Percentiles rank a stretch among this genome's conserved stretches.
phyloP scores from a whole-genome alignment of 2,888 invertebrate species.

The Campopleginae sp. region DNA sequence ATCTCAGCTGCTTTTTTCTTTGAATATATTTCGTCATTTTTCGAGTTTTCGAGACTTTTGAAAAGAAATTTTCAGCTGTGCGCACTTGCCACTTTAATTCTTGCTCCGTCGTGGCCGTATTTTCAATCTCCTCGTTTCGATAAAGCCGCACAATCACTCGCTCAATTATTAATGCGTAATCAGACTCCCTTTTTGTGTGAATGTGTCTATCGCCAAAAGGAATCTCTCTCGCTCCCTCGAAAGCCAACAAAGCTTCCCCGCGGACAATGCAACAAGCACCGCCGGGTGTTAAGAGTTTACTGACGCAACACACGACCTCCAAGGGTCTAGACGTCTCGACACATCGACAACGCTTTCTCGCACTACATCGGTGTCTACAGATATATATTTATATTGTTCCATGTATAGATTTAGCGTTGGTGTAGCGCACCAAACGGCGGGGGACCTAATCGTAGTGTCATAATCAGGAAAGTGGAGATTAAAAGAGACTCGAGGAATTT shows the following conservation, averaged over 20 bases:
- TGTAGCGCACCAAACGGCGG: conserved; percentile 9
- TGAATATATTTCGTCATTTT: conserved; percentile 24
- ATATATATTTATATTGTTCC: not conserved
- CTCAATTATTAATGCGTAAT: conserved; percentile 84
- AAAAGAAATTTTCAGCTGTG: conserved; percentile 17
- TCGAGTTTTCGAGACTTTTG: conserved; percentile 36
- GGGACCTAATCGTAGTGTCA: conserved; percentile 30
- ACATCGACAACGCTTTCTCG: conserved; percentile 22
- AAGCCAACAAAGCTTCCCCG: conserved; percentile 70
- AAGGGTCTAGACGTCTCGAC: conserved; percentile 61
- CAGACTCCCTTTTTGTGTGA: conserved; percentile 77
- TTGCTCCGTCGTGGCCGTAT: not conserved
- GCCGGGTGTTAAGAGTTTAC: conserved; percentile 62
- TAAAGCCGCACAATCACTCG: conserved; percentile 74
- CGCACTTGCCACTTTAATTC: conserved; percentile 3
- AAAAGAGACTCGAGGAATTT: not conserved
- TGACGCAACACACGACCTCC: conserved; percentile 47
- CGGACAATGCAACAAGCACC: conserved; percentile 34
- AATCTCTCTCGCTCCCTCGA: conserved; percentile 46
- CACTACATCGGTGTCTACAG: not conserved
- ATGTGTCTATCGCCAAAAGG: conserved; percentile 64
- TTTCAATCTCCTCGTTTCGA: not conserved
- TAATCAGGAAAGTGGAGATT: not conserved
- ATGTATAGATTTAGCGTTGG: not conserved
- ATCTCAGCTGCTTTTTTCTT: conserved; percentile 25